Conservation (phyloP, 2,888 invertebrate species). For the Synanthedon vespiformis region DNA sequence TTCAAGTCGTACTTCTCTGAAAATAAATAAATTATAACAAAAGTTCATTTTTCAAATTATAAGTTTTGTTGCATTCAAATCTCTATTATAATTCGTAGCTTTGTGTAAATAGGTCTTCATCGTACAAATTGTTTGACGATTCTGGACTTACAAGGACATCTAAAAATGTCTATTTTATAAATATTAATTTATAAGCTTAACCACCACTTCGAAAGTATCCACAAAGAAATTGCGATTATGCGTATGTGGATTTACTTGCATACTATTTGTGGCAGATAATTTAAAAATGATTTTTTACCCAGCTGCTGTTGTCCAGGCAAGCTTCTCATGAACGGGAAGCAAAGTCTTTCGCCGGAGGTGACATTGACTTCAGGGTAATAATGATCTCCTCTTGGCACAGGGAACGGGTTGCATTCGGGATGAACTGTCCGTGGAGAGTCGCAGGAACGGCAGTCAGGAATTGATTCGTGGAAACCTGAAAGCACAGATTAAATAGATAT, state of each 20-base stretch:
- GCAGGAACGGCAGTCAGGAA: constrained; percentile 90
- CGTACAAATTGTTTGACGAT: too few relatives aligned
- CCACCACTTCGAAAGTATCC: too few relatives aligned
- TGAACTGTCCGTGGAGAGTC: constrained; percentile 90
- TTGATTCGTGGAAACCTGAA: constrained; percentile 85
- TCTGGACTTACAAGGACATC: too few relatives aligned
- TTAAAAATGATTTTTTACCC: constrained; percentile 37
- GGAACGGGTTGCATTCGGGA: constrained; percentile 94
- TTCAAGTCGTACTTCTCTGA: too few relatives aligned
- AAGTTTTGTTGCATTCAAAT: too few relatives aligned
- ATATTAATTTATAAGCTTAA: not conserved
- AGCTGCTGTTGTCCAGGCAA: constrained; percentile 90
- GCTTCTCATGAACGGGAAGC: constrained; percentile 95
- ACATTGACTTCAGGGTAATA: constrained; percentile 90
- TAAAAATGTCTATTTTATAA: too few relatives aligned
- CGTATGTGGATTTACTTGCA: too few relatives aligned
- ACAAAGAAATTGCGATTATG: too few relatives aligned
- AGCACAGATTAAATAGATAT: not conserved
- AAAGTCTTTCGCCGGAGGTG: constrained; percentile 84
- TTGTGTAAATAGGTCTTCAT: too few relatives aligned
- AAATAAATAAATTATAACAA: too few relatives aligned
- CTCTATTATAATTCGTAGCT: too few relatives aligned
- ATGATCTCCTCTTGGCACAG: constrained; percentile 88
- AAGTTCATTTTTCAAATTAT: too few relatives aligned
- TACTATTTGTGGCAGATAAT: not conserved